These are phyloP conservation scores for Gastrophysa polygoni DNA, from an alignment of 2,888 invertebrate genomes.

Conservation along the genomic window DNA sequence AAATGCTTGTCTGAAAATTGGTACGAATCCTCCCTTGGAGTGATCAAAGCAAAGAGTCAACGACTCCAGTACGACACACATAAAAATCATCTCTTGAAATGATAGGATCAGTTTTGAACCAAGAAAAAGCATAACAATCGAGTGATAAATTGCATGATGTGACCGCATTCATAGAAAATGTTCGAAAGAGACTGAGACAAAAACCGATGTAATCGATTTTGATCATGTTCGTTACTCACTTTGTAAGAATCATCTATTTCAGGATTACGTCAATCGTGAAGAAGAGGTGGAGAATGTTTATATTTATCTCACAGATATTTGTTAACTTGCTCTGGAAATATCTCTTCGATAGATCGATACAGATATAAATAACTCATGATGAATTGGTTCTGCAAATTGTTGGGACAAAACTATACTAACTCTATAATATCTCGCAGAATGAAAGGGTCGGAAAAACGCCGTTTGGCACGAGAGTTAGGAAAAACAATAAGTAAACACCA, in stretches of 20 bases:
- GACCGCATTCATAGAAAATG: slow-evolving; percentile 46
- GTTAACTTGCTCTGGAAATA: too few species aligned
- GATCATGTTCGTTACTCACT: slow-evolving; percentile 48
- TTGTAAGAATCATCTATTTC: slow-evolving; percentile 53
- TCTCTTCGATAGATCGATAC: too few species aligned
- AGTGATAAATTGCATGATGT: slow-evolving; percentile 49
- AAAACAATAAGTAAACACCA: too few species aligned
- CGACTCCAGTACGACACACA: neutral
- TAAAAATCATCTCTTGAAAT: slow-evolving; percentile 43
- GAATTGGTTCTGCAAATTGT: too few species aligned
- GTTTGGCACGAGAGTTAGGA: too few species aligned
- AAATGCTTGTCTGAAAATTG: too few species aligned
- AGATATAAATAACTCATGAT: too few species aligned
- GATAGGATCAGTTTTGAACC: slow-evolving; percentile 45
- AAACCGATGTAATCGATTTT: slow-evolving; percentile 54
- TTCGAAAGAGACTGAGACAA: slow-evolving; percentile 45
- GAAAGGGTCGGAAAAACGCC: too few species aligned
- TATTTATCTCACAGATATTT: slow-evolving; percentile 1
- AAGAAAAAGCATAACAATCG: slow-evolving; percentile 49
- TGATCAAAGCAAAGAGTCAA: neutral
- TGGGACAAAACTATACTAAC: too few species aligned
- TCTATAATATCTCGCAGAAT: too few species aligned
- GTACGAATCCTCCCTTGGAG: too few species aligned
- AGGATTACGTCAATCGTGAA: slow-evolving; percentile 51
- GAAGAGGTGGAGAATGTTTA: slow-evolving; percentile 49